Evolutionary conservation across 2,113 vertebrate genomes (phyloP).

Genomic region (Cebidichthys violaceus): DNA sequence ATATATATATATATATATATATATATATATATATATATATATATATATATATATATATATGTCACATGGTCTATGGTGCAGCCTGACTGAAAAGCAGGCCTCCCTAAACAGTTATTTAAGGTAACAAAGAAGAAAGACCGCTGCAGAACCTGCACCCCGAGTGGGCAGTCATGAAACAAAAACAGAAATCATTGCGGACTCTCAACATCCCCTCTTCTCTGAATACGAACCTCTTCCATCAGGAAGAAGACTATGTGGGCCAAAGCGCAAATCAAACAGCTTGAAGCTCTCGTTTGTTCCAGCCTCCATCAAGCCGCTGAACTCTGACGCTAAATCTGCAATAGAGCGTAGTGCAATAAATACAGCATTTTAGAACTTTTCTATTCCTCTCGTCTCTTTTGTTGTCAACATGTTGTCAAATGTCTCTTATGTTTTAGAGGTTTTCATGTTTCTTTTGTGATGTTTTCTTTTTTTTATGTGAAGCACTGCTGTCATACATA

Average conservation of each 20-base stretch:
- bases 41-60: too few species aligned
- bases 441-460: too few species aligned
- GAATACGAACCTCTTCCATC: neutral
- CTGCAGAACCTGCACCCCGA: neutral
- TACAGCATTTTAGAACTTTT: neutral
- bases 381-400: neutral
- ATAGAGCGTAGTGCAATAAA: neutral
- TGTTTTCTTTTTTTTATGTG: neutral
- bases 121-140: neutral
- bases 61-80: neutral
- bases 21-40: too few species aligned
- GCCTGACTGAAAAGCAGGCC: neutral
- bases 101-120: neutral
- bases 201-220: neutral
- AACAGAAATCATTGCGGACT: neutral
- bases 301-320: neutral
- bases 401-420: neutral
- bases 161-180: neutral
- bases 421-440: neutral
- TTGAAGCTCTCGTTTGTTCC: neutral
- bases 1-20: too few species aligned
- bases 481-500: neutral
- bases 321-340: neutral
- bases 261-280: neutral
- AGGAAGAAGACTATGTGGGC: neutral